Base-by-base conservation (phyloP, 2,888 invertebrate genomes). In the Clepsis dumicolana region DNA sequence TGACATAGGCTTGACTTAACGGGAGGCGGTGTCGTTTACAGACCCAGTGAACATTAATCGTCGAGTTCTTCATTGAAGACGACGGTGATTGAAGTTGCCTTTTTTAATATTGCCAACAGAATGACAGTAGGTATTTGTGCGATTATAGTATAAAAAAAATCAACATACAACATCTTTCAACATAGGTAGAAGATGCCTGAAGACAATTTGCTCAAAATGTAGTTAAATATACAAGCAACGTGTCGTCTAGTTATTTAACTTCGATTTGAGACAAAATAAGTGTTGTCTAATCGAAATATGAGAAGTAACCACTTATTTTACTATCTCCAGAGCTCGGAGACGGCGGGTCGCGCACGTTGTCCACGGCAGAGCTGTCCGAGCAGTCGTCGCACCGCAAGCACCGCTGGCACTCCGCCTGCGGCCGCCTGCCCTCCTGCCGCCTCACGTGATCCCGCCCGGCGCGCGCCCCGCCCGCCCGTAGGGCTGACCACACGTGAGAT, bases 341-440 rank as follows among this genome's bases (percentile, higher is more conserved):
- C 62, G 88, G 87, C 32, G 91, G 90, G 0, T 93, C 93, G 2
- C 88, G 92, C 18, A 93, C 93, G 4, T 72, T 93, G 79, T 92
- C 92, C 0, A 92, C 93, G 0, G 93, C 93, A 0, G 92, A 93
- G 77, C 75, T 93, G n/a, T 93, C 92, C 0, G 92, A 91, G 67
- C 56, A 62, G 56, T 63, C 91, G 10, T 77, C 83, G 24, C 86
- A 82, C 1, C 87, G 87, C 76, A 93, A 93, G 80, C 85, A 87
- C 0, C 88, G 93, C 62, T 93, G 93, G 93, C 91, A 92, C 75
- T 92, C 92, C 2, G 89, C 92, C 1, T 93, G 93, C 80, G 93
- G 91, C 52, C 89, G 93, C 2, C 82, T 93, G 72, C 91, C 92
- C 0, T 84, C 90, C 0, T 93, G 93, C 77, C 86, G 91, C 7